Evolutionary conservation across 2,888 invertebrate genomes (phyloP).

Genomic region (Pyralis farinalis): DNA sequence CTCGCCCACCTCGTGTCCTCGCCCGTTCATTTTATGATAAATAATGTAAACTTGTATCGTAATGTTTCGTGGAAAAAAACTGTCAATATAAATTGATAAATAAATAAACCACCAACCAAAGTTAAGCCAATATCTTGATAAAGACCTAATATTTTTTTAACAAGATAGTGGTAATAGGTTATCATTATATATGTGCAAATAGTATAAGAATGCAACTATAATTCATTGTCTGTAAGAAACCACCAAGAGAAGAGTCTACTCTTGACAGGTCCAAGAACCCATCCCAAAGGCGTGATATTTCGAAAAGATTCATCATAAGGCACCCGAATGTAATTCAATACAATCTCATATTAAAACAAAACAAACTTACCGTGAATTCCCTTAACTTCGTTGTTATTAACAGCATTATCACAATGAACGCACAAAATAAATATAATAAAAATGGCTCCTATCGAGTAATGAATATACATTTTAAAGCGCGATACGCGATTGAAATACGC

Average conservation of each 20-base stretch:
- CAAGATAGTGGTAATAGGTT: too few species aligned
- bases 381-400: slow-evolving; percentile 73
- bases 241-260: neutral
- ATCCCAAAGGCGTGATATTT: neutral
- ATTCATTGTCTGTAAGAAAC: neutral
- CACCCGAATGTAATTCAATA: neutral
- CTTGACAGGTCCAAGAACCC: neutral
- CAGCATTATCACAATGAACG: slow-evolving; percentile 78
- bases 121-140: too few species aligned
- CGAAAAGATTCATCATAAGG: neutral
- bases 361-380: slow-evolving; percentile 69
- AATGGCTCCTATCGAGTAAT: slow-evolving; percentile 76
- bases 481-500: slow-evolving; percentile 55
- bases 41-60: too few species aligned
- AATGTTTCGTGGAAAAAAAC: too few species aligned
- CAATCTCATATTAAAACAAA: neutral
- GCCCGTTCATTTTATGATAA: too few species aligned
- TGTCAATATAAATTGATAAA: too few species aligned
- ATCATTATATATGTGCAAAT: too few species aligned
- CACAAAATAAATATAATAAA: slow-evolving; percentile 80
- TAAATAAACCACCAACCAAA: too few species aligned
- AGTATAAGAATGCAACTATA: too few species aligned
- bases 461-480: slow-evolving; percentile 71
- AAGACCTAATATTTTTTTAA: too few species aligned
- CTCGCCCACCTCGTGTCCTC: too few species aligned